Conservation (phyloP, 2,888 invertebrate species). For the Gymnosoma rotundatum region DNA sequence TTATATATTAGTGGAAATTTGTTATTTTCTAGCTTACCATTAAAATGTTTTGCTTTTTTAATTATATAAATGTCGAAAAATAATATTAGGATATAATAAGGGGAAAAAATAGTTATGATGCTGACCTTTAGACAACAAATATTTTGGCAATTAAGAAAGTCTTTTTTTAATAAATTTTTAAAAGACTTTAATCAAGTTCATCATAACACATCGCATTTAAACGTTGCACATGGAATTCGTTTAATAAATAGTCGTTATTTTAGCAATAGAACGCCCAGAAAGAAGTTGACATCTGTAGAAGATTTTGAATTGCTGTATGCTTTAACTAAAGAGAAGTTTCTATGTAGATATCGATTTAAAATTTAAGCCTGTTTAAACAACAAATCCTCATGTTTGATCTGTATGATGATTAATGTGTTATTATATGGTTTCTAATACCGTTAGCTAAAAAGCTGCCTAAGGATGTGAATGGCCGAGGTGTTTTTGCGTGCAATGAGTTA, state of each 20-base stretch:
- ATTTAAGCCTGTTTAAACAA: conserved; percentile 9
- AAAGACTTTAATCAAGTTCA: neutral
- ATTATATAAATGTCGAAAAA: too few relatives aligned
- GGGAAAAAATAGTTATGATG: neutral
- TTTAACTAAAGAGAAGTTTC: conserved; percentile 87
- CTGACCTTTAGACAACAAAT: neutral
- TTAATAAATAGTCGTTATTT: neutral
- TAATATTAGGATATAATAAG: too few relatives aligned
- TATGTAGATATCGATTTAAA: conserved; percentile 85
- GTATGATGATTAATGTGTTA: conserved; percentile 25
- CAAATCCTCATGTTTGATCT: neutral
- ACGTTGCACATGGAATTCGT: neutral
- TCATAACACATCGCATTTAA: neutral
- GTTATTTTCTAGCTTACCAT: too few relatives aligned
- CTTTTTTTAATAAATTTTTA: neutral
- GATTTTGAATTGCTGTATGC: conserved; percentile 85
- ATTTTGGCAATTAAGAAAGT: conserved; percentile 7
- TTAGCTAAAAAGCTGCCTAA: conserved; percentile 93
- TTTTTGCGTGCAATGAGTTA: conserved; percentile 98
- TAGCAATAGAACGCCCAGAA: neutral
- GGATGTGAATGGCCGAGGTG: conserved; percentile 92
- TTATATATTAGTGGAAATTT: too few relatives aligned
- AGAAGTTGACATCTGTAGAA: conserved; percentile 57
- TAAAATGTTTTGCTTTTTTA: too few relatives aligned
- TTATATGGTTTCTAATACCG: conserved; percentile 74